Evolutionary conservation across 2,888 invertebrate species (phyloP).

Genomic region (Alviniconcha strummeri): DNA sequence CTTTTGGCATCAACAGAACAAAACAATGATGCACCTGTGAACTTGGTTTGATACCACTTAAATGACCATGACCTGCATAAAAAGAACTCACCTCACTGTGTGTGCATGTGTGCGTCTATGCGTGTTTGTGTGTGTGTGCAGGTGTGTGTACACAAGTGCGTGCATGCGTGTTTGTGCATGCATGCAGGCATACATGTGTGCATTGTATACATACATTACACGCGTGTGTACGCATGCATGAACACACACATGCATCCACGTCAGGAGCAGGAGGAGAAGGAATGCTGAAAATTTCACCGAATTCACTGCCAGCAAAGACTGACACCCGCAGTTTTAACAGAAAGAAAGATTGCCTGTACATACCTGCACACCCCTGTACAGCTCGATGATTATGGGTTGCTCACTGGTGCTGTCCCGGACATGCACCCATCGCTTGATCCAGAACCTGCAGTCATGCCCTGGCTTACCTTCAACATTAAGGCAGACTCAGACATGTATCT

Average conservation of each 20-base stretch:
- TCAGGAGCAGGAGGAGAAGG: not conserved
- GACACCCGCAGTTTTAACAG: no score
- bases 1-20: no score
- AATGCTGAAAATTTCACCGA: not conserved
- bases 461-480: not conserved
- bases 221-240: not conserved
- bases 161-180: no score
- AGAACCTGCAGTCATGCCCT: constrained; percentile 46
- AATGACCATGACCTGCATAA: no score
- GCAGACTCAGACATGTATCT: not conserved
- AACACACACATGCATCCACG: not conserved
- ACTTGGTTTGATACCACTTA: no score
- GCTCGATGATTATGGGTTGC: constrained; percentile 47
- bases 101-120: no score
- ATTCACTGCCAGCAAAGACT: no score
- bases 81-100: no score
- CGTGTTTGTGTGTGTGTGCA: no score
- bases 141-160: no score
- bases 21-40: no score
- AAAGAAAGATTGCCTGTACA: not conserved
- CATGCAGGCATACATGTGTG: no score
- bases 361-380: constrained; percentile 54
- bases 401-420: constrained; percentile 46
- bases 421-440: constrained; percentile 55
- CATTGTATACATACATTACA: not conserved